phyloP scores from a whole-genome alignment of 1,140 invertebrate species.

The Philopotamus ludificatus region DNA sequence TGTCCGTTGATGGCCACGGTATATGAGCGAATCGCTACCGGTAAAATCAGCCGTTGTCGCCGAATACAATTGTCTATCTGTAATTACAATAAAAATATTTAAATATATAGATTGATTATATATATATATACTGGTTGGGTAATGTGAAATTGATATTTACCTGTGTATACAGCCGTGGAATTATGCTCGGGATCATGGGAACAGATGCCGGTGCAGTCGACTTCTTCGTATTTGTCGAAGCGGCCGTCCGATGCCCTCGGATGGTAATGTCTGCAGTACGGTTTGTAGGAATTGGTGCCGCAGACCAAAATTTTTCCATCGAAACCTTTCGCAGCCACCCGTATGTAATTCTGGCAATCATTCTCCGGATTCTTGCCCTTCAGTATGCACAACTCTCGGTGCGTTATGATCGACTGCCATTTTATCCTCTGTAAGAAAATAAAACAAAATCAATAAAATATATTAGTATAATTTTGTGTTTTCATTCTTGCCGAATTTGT shows the following conservation, averaged over 20 bases:
- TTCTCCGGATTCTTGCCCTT: constrained; percentile 86
- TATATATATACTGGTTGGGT: neutral
- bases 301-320: constrained; percentile 81
- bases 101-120: neutral
- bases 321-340: constrained; percentile 70
- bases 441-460: constrained; percentile 12
- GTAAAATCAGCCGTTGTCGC: constrained; percentile 95
- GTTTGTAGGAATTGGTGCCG: constrained; percentile 96
- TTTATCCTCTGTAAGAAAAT: constrained; percentile 67
- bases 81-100: constrained; percentile 18
- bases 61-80: constrained; percentile 77
- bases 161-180: constrained; percentile 80
- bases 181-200: constrained; percentile 93
- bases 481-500: neutral
- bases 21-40: constrained; percentile 88
- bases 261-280: constrained; percentile 80
- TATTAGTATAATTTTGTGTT: neutral
- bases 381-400: constrained; percentile 79
- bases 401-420: constrained; percentile 80
- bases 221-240: constrained; percentile 61
- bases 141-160: constrained; percentile 47
- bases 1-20: constrained; percentile 81
- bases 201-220: constrained; percentile 81
- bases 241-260: constrained; percentile 45
- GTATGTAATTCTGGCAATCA: constrained; percentile 95